phyloP scores from a whole-genome alignment of 2,113 vertebrate species.

The Climacteris rufus region DNA sequence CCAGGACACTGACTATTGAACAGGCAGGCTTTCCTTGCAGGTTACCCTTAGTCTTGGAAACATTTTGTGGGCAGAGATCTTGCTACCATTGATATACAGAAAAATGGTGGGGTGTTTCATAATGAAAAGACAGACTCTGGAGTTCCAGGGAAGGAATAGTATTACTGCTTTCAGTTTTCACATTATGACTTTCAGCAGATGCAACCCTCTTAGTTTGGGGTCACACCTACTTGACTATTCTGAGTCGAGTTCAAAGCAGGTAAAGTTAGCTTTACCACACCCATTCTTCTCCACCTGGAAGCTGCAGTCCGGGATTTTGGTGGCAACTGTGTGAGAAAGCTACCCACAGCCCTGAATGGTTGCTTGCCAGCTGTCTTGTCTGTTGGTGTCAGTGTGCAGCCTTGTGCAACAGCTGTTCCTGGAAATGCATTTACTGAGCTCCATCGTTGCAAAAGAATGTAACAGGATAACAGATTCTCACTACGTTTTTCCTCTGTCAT shows the following conservation, averaged over 20 bases:
- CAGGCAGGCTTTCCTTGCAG: neutral
- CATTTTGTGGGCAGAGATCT: neutral
- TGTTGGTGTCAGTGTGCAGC: neutral
- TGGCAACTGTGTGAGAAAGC: neutral
- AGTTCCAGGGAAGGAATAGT: neutral
- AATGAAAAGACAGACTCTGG: neutral
- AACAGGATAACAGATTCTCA: neutral
- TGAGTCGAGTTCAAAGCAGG: neutral
- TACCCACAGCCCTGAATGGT: neutral
- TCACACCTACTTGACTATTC: neutral
- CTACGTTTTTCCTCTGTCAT: neutral
- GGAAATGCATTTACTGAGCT: neutral
- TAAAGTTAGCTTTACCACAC: fast-evolving
- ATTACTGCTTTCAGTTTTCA: neutral
- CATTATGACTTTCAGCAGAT: neutral
- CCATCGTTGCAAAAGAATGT: neutral
- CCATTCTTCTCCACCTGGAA: neutral
- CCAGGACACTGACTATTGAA: neutral
- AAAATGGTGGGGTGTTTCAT: neutral
- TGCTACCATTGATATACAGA: neutral
- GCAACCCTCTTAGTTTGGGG: neutral
- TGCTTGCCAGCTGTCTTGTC: neutral
- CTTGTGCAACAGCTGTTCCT: neutral
- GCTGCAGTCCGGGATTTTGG: neutral
- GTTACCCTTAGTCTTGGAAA: neutral